phyloP scores from a whole-genome alignment of 2,797 vertebrate genomes.

The Adelosebastes latens region DNA sequence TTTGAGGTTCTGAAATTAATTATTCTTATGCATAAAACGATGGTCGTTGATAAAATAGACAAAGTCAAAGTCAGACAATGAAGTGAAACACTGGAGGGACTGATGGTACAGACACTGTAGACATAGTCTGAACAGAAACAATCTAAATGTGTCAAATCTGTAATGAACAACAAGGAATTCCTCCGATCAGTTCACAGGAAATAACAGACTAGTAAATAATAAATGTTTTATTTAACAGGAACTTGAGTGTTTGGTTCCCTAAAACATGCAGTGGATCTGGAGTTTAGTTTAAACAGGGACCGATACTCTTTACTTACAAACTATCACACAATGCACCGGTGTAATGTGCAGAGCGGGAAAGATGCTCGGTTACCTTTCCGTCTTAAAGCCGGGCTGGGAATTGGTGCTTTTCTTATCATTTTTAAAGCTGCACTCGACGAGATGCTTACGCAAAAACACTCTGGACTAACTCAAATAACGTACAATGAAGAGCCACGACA shows the following conservation, averaged over 20 bases:
- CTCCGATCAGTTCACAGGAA: not conserved
- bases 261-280: not conserved
- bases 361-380: not conserved
- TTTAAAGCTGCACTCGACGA: not conserved
- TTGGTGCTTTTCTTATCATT: not conserved
- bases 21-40: not conserved
- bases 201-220: not conserved
- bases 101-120: not conserved
- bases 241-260: constrained; percentile 18
- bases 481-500: not conserved
- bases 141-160: not conserved
- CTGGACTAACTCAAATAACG: not conserved
- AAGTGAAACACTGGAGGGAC: not conserved
- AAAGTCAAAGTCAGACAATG: too few relatives aligned
- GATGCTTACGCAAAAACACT: not conserved
- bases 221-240: constrained; percentile 13
- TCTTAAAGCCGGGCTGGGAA: too few relatives aligned
- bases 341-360: not conserved
- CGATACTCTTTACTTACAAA: not conserved
- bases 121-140: not conserved
- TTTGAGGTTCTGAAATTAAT: not conserved
- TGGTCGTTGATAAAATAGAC: not conserved
- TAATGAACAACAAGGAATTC: not conserved
- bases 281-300: not conserved
- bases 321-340: not conserved